Conservation (phyloP, 2,888 invertebrate species). For the Amorpha juglandis region DNA sequence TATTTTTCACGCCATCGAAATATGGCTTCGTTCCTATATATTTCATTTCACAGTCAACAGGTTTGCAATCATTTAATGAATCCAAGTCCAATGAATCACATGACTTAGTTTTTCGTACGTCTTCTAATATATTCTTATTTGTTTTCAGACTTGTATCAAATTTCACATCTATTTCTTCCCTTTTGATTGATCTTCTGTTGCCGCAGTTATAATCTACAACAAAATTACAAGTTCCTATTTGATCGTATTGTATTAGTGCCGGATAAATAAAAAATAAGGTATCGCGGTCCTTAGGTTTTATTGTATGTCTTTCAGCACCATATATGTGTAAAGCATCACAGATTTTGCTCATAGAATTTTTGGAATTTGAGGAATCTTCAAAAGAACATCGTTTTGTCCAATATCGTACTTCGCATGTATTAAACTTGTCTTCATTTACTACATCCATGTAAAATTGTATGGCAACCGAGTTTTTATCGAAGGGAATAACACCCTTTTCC, state of each 20-base stretch:
- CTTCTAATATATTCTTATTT: constrained; percentile 41
- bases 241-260: constrained; percentile 58
- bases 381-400: constrained; percentile 59
- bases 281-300: constrained; percentile 55
- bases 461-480: constrained; percentile 59
- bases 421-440: constrained; percentile 52
- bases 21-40: constrained; percentile 59
- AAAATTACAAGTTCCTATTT: constrained; percentile 62
- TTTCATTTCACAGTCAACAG: constrained; percentile 65
- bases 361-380: constrained; percentile 36
- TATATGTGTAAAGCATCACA: constrained; percentile 51
- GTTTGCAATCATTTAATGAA: constrained; percentile 56
- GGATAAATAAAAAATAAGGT: constrained; percentile 60
- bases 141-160: constrained; percentile 59
- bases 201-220: constrained; percentile 50
- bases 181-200: constrained; percentile 36
- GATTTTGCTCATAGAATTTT: constrained; percentile 38
- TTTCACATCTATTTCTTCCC: constrained; percentile 46
- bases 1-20: constrained; percentile 47
- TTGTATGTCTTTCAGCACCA: constrained; percentile 40
- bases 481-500: constrained; percentile 63
- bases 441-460: constrained; percentile 66
- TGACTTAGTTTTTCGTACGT: constrained; percentile 33
- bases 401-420: constrained; percentile 49
- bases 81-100: constrained; percentile 63